Evolutionary conservation across 2,888 invertebrate species (phyloP), one percentile per base, ranked within the genome.

Genomic region (Allacma fusca): DNA sequence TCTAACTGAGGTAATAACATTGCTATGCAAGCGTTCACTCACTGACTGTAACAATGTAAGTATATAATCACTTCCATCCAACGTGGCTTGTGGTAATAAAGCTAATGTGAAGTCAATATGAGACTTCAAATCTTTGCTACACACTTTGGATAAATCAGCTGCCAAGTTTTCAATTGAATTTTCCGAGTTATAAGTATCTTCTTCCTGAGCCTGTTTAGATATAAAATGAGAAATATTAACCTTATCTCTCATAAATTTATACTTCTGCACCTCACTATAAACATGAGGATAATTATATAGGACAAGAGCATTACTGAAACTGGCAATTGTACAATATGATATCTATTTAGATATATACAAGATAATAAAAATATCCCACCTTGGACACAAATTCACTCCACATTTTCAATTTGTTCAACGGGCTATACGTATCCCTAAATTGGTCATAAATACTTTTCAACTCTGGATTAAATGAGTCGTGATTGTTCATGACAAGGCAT

Each of bases 81-180:
- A 94, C 73, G 97, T 88, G 0, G 96, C 95, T 0, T 95, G 95
- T 78, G 97, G 97, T 44, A 98, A 88, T 57, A 98, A 89, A 28
- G 89, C 96, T 89, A 96, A 96, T 96, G 98, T 98, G 86, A 96
- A 94, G 86, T 97, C 96, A 0, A 96, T 96, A 86, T 98, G 82
- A 7, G 82, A 80, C 59, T 81, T 81, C 21, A 84, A 43, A 70
- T 80, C 78, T 12, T 78, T 23, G 50, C 81, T 78, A 59, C 81
- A 81, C 21, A 82, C 81, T 0, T 74, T 70, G 21, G 81, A 79
- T 29, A 84, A 72, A 77, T 81, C 82, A 75, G 81, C 81, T 5
- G 97, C 95, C 19, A 74, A 26, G 24, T 40, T 74, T 16, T 74
- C 74, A 12, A 74, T 43, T n/a, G 74, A 74, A 43, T 64, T 74